Evolutionary conservation across 2,888 invertebrate genomes (phyloP).

Genomic region (Xylota sylvarum): DNA sequence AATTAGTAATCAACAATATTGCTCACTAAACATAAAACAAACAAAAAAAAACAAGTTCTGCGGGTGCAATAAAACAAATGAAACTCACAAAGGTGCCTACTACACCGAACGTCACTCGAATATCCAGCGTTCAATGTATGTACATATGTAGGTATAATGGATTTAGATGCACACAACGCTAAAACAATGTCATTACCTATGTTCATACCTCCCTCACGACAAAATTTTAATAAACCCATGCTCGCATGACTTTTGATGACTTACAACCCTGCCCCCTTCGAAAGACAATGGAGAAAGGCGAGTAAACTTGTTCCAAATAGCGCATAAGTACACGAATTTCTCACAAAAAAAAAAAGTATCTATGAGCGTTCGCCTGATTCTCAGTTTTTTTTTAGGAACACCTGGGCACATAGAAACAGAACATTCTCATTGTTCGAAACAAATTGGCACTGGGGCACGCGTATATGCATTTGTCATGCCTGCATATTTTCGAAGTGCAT

Average conservation of each 20-base stretch:
- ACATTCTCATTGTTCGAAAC: slow-evolving; percentile 43
- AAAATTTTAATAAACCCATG: slow-evolving; percentile 25
- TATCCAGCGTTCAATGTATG: background rate
- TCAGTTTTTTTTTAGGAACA: slow-evolving; percentile 33
- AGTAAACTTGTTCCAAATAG: slow-evolving; percentile 38
- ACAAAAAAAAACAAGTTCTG: slow-evolving; percentile 56
- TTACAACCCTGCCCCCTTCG: background rate
- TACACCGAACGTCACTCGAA: slow-evolving; percentile 2
- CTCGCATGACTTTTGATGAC: slow-evolving; percentile 45
- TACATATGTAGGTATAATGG: background rate
- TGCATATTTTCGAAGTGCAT: slow-evolving; percentile 51
- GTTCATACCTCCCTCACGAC: slow-evolving; percentile 31
- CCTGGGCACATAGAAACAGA: slow-evolving; percentile 49
- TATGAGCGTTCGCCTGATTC: slow-evolving; percentile 19
- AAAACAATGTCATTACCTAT: slow-evolving; percentile 11
- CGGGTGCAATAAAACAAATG: slow-evolving; percentile 63
- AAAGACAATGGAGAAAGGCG: slow-evolving; percentile 16
- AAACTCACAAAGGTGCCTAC: slow-evolving; percentile 10
- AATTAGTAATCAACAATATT: slow-evolving; percentile 70
- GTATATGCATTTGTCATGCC: slow-evolving; percentile 66
- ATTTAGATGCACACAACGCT: slow-evolving; percentile 2
- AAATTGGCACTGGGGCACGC: slow-evolving; percentile 63
- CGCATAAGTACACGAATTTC: slow-evolving; percentile 63
- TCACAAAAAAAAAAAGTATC: background rate
- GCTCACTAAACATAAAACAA: slow-evolving; percentile 37